Conservation (phyloP, 1,140 invertebrate genomes). For the Drosophila oshimai region DNA sequence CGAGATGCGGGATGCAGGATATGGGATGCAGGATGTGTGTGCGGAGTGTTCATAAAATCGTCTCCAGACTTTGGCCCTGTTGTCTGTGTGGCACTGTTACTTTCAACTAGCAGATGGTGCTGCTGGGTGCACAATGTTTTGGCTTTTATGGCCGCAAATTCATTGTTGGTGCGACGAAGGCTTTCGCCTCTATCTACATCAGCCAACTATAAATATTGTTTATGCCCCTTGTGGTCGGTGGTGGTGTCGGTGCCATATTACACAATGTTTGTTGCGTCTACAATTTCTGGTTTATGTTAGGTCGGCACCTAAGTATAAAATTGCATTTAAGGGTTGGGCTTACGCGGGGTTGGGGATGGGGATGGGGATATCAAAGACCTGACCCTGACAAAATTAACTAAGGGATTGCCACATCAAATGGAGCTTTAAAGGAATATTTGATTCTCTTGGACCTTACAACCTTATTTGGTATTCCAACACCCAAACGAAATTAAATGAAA, state of each 20-base stretch:
- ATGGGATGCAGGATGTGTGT: neutral
- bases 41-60: constrained; percentile 55
- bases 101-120: constrained; percentile 48
- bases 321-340: constrained; percentile 18
- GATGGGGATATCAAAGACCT: neutral
- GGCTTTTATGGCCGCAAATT: constrained; percentile 72
- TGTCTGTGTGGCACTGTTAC: constrained; percentile 31
- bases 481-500: neutral
- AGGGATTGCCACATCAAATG: neutral
- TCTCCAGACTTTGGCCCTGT: constrained; percentile 32
- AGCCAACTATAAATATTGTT: constrained; percentile 68
- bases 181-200: constrained; percentile 23
- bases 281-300: constrained; percentile 22
- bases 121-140: constrained; percentile 59
- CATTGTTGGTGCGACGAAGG: constrained; percentile 48
- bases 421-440: neutral
- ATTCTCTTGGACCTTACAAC: too few relatives aligned
- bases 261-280: constrained; percentile 40
- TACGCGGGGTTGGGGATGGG: too few relatives aligned
- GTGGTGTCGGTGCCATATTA: constrained; percentile 35
- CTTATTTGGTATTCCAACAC: neutral
- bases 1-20: neutral
- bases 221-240: constrained; percentile 42
- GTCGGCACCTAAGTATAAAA: constrained; percentile 52
- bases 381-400: neutral